Evolutionary conservation across 1,140 invertebrate species (phyloP), one percentile per base, ranked within the genome.

Genomic region (Vanessa atalanta): DNA sequence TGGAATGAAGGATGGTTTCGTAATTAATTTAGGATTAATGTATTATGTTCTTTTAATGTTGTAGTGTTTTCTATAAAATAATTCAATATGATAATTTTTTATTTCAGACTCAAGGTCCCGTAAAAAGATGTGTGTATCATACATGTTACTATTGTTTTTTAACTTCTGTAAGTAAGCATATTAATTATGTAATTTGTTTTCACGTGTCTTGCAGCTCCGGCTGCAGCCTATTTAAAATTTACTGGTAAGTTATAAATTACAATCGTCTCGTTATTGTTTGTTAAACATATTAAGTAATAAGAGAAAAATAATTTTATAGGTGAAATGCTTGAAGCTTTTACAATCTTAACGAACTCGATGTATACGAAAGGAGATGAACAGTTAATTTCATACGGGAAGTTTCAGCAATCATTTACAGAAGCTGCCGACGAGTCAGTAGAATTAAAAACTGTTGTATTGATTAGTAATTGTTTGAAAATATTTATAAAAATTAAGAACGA

Each of bases 281-380:
- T 55, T 11, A 50, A 11, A 55, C 1, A 65, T 14, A 67, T 13
- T 15, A 55, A 16, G 23, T 65, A 20, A 20, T 65, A 47, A 26
- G 43, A 16, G 15, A 13, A 47, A 9, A 55, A 50, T 9, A 47
- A 47, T 47, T 26, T 43, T 55, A n/a, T 47, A 84, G 87, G 85
- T 51, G 83, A 85, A 72, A 89, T 90, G 87, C 65, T 83, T 26
- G 85, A 89, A 70, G 88, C 83, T 0, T 89, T 91, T 73, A 84
- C 76, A 16, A 83, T 87, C 63, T 75, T 91, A 57, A 89, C 83
- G 1, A 80, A 85, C 23, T 76, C 82, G 0, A 91, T 91, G 89
- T 65, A 80, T 20, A 76, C 81, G 47, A 88, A 87, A 48, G 88
- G 83, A 16, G 61, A 79, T 20, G 75, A 76, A 20, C 70, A 83